Percentiles rank a stretch among this genome's conserved stretches.
Evolutionary conservation across 2,113 vertebrate genomes (phyloP).

Genomic region (Rhinogobius similis): DNA sequence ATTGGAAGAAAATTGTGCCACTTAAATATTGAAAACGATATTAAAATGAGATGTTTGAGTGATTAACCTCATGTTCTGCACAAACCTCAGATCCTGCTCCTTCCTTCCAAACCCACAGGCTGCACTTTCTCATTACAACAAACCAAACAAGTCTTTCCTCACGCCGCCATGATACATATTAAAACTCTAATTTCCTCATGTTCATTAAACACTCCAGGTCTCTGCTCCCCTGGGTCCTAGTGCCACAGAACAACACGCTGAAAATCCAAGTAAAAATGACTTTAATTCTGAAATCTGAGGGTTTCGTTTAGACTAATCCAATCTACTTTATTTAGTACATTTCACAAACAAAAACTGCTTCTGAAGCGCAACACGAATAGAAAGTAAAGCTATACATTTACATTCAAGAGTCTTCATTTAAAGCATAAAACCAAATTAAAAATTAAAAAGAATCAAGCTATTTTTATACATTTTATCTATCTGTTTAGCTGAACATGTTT

Average conservation of each 20-base stretch:
- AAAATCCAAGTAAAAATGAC: background rate
- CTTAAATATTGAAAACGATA: background rate
- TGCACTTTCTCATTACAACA: constrained; percentile 31
- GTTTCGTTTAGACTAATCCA: background rate
- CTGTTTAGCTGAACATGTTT: no score
- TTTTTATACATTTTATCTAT: no score
- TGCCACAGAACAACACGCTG: background rate
- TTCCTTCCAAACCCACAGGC: constrained; percentile 6
- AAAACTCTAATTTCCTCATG: constrained; percentile 25
- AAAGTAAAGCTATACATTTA: no score
- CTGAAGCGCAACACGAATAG: no score
- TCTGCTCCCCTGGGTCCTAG: constrained; percentile 10
- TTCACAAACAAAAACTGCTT: no score
- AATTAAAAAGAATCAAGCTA: no score
- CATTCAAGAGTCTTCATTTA: no score
- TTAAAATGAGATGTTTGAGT: background rate
- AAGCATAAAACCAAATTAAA: no score
- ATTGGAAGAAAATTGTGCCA: background rate
- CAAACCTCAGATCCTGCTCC: constrained; percentile 1
- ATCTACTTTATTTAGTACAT: no score
- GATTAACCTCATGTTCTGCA: background rate
- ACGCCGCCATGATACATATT: constrained; percentile 21
- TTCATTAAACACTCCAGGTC: constrained; percentile 32
- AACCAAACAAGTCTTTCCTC: constrained; percentile 3
- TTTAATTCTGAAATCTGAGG: background rate